Conservation (phyloP, 1,140 invertebrate species). For the Zaprionus nigranus region DNA sequence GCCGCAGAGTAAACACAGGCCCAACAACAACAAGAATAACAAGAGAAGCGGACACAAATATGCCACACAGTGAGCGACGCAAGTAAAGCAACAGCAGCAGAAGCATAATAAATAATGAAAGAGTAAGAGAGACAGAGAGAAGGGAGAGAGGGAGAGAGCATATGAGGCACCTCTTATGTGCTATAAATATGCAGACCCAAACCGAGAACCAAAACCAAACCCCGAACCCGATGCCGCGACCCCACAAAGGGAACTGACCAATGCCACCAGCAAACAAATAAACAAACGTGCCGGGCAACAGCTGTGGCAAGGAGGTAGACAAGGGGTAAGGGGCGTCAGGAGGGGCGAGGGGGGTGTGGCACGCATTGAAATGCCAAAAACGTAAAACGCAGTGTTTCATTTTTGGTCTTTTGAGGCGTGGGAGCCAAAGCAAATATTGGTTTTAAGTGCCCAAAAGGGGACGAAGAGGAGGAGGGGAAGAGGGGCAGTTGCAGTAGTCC, state of each 20-base stretch:
- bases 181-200: slow-evolving; percentile 67
- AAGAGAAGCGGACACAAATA: slow-evolving; percentile 20
- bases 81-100: slow-evolving; percentile 45
- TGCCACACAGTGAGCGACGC: slow-evolving; percentile 47
- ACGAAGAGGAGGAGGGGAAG: not conserved
- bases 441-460: slow-evolving; percentile 45
- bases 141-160: not conserved
- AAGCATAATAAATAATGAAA: slow-evolving; percentile 35
- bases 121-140: not conserved
- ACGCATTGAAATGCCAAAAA: slow-evolving; percentile 77
- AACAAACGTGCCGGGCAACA: slow-evolving; percentile 54
- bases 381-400: slow-evolving; percentile 62
- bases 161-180: slow-evolving; percentile 38
- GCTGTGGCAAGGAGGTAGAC: not conserved
- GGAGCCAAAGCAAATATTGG: slow-evolving; percentile 61
- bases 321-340: not conserved
- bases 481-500: not conserved
- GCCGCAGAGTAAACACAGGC: slow-evolving; percentile 68
- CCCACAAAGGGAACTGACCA: slow-evolving; percentile 41
- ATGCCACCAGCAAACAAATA: slow-evolving; percentile 56
- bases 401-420: slow-evolving; percentile 57
- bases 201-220: slow-evolving; percentile 5
- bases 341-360: slow-evolving; percentile 19
- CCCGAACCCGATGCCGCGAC: slow-evolving; percentile 31
- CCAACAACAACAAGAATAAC: slow-evolving; percentile 20